Percentiles rank a stretch among this genome's conserved stretches.
These are phyloP conservation scores for Drosophila multiciliata DNA, from an alignment of 2,888 invertebrate species.

Conservation along the genomic window DNA sequence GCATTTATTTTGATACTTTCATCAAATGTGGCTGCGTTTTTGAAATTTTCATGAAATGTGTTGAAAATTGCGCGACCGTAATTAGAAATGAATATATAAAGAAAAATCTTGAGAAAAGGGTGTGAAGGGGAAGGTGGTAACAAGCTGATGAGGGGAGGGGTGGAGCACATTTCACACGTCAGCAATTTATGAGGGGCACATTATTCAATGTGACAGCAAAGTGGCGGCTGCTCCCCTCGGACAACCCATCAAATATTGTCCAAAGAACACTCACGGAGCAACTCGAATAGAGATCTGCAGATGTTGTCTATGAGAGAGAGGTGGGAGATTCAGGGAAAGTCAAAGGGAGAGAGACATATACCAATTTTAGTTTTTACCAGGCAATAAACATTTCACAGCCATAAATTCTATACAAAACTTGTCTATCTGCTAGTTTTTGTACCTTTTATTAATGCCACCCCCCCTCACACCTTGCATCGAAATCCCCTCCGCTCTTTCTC, in stretches of 20 bases:
- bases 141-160: neutral
- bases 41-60: conserved; percentile 51
- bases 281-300: neutral
- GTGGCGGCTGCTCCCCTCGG: conserved; percentile 39
- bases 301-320: neutral
- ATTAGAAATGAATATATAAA: conserved; percentile 49
- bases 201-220: conserved; percentile 69
- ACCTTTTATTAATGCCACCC: neutral
- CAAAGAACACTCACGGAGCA: conserved; percentile 35
- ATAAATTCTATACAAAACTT: conserved; percentile 64
- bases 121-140: neutral
- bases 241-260: conserved; percentile 64
- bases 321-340: neutral
- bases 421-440: conserved; percentile 23
- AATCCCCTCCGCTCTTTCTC: neutral
- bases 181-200: conserved; percentile 63
- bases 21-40: conserved; percentile 42
- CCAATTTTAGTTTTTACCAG: conserved; percentile 21
- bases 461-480: neutral
- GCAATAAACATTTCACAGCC: conserved; percentile 78
- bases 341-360: neutral
- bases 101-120: neutral
- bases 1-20: conserved; percentile 53
- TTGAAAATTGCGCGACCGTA: conserved; percentile 43
- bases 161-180: conserved; percentile 37